phyloP scores from a whole-genome alignment of 92 coral and sea anemone genomes.

The Porites lobata region DNA sequence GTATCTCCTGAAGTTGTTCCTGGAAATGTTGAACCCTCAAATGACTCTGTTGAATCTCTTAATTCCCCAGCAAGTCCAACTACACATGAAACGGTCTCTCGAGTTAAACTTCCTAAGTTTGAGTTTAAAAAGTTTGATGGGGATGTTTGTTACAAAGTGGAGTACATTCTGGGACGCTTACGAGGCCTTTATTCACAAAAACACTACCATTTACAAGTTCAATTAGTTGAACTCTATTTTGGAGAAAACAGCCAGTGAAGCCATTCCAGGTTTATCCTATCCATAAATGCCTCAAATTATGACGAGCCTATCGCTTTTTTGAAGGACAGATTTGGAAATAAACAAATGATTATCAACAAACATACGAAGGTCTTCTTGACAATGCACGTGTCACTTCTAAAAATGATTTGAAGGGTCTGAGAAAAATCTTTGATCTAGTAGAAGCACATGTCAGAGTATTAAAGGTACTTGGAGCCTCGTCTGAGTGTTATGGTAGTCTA shows the following conservation, averaged over 20 bases:
- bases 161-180: constrained; percentile 64
- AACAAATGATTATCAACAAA: constrained; percentile 66
- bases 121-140: constrained; percentile 50
- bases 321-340: constrained; percentile 61
- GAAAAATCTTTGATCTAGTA: too few relatives aligned
- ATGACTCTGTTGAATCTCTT: too few relatives aligned
- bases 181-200: constrained; percentile 60
- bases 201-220: constrained; percentile 62
- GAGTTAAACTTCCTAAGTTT: constrained; percentile 59
- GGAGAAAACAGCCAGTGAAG: constrained; percentile 58
- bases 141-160: constrained; percentile 57
- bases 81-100: neutral
- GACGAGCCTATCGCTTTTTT: constrained; percentile 63
- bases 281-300: constrained; percentile 59
- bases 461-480: too few relatives aligned
- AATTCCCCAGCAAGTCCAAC: too few relatives aligned
- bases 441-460: too few relatives aligned
- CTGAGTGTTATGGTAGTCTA: too few relatives aligned
- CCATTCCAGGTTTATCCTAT: constrained; percentile 63
- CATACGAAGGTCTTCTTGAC: constrained; percentile 62
- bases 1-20: too few relatives aligned
- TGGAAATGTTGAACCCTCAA: too few relatives aligned
- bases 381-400: neutral
- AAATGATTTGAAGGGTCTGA: too few relatives aligned
- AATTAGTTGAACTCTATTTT: constrained; percentile 63